Evolutionary conservation across 2,113 vertebrate genomes (phyloP), one percentile per base, ranked within the genome.

Genomic region (Oreochromis spilurus): DNA sequence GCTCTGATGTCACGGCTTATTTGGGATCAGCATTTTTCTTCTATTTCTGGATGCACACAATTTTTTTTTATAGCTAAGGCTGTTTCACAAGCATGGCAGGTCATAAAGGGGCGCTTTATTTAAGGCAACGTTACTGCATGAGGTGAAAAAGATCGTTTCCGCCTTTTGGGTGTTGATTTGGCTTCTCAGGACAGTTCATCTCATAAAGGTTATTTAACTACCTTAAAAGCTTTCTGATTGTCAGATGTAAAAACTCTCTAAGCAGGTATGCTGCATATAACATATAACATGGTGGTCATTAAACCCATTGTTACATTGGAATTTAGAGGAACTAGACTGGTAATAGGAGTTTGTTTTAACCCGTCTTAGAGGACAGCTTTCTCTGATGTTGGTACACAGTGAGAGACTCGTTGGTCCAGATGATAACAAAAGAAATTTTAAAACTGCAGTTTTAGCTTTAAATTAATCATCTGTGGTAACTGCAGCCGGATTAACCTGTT

Each of bases 111-210:
- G 21, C 10, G 1, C 1, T 72, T 45, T 45, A 48, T 75, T 17
- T 48, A 45, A 43, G 40, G 38, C 13, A 72, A 72, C 17, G 40
- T 48, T 48, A 29, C 40, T 10, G 16, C 7, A 3, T 67, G 36
- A 4, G 21, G 24, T 4, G 16, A 45, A 53, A 58, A 17, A 57
- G 29, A 54, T 38, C 3, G 36, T 58, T 31, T 43, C 12, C 13
- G 3, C 40, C 4, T 12, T 81, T 34, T 34, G 38, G 24, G 11
- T 45, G 38, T 13, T 31, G 36, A 45, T 62, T 60, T 62, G 4
- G 17, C 24, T 58, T n/a, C 0, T 60, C 40, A 55, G 8, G 8
- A 17, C 9, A 40, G n/a, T 79, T 79, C 0, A 11, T 26, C 21
- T 48, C 21, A 72, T 45, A 1, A 9, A 72, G 13, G 21, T 14